A percentile compares a stretch with the other conserved stretches of the same genome.
Evolutionary conservation across 2,888 invertebrate genomes (phyloP).

Genomic region (Galerucella pusilla): DNA sequence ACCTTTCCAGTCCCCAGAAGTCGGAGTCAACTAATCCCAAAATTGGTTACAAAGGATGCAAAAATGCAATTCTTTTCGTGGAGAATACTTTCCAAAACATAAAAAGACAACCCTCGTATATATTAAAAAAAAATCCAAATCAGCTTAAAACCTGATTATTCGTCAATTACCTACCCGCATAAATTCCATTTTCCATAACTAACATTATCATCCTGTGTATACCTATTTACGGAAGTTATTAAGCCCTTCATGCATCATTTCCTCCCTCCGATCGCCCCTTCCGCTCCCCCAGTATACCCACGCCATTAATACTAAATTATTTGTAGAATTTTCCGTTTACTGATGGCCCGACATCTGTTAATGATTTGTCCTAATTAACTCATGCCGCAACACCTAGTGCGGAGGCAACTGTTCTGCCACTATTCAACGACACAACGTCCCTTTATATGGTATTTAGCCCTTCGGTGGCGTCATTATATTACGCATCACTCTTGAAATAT

Average conservation of each 20-base stretch:
- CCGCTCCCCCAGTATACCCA: constrained; percentile 48
- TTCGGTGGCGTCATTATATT: not conserved
- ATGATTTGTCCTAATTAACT: constrained; percentile 67
- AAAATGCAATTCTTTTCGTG: too few relatives aligned
- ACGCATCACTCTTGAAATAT: too few relatives aligned
- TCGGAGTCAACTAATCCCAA: too few relatives aligned
- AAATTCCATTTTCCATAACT: constrained; percentile 33
- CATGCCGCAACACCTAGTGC: constrained; percentile 50
- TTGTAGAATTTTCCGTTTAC: constrained; percentile 63
- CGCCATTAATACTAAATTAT: constrained; percentile 65
- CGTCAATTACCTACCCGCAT: not conserved
- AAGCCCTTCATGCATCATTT: constrained; percentile 62
- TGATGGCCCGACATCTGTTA: constrained; percentile 65
- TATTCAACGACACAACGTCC: constrained; percentile 18
- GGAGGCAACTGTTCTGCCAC: constrained; percentile 23
- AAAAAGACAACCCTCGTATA: not conserved
- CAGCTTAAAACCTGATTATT: constrained; percentile 4
- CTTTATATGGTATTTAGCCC: constrained; percentile 18
- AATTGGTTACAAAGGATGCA: too few relatives aligned
- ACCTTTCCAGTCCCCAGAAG: too few relatives aligned
- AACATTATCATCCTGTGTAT: constrained; percentile 38
- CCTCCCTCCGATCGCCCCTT: constrained; percentile 60
- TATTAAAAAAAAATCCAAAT: not conserved
- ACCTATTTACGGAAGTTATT: constrained; percentile 58
- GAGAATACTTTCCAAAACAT: too few relatives aligned